phyloP scores from a whole-genome alignment of 2,113 vertebrate genomes.

The Cynoglossus semilaevis region DNA sequence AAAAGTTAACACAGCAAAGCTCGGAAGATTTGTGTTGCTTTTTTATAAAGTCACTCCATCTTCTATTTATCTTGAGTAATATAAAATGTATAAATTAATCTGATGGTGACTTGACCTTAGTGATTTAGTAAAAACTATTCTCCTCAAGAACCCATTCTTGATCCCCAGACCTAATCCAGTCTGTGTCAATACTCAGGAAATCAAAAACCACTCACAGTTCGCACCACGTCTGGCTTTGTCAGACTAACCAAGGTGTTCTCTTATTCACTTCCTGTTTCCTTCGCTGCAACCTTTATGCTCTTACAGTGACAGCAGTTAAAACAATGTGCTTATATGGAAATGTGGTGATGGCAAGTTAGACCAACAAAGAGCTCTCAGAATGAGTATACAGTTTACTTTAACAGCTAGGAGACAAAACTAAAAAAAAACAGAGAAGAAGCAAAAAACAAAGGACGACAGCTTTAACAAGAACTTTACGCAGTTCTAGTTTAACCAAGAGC shows the following conservation, averaged over 20 bases:
- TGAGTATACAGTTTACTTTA: not conserved
- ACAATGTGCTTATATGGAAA: slow-evolving; percentile 60
- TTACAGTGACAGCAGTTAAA: slow-evolving; percentile 48
- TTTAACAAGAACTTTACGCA: too few species aligned
- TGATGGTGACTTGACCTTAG: too few species aligned
- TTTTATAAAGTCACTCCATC: too few species aligned
- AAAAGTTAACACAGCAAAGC: too few species aligned
- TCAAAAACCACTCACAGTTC: not conserved
- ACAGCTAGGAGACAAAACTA: not conserved
- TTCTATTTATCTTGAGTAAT: too few species aligned
- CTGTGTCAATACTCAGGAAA: not conserved
- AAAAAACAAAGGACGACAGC: too few species aligned
- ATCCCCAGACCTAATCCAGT: too few species aligned
- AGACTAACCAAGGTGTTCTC: slow-evolving; percentile 29
- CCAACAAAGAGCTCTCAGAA: not conserved
- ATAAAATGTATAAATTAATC: too few species aligned
- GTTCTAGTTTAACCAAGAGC: too few species aligned
- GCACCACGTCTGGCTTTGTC: not conserved
- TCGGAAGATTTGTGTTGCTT: too few species aligned
- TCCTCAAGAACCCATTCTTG: too few species aligned
- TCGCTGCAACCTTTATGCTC: slow-evolving; percentile 28
- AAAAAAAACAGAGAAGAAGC: not conserved
- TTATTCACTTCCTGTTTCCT: slow-evolving; percentile 74
- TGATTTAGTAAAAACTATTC: too few species aligned
- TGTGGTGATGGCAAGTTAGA: not conserved